These are phyloP conservation scores for Oceanodroma tethys DNA, from an alignment of 2,113 vertebrate genomes.

Conservation along the genomic window DNA sequence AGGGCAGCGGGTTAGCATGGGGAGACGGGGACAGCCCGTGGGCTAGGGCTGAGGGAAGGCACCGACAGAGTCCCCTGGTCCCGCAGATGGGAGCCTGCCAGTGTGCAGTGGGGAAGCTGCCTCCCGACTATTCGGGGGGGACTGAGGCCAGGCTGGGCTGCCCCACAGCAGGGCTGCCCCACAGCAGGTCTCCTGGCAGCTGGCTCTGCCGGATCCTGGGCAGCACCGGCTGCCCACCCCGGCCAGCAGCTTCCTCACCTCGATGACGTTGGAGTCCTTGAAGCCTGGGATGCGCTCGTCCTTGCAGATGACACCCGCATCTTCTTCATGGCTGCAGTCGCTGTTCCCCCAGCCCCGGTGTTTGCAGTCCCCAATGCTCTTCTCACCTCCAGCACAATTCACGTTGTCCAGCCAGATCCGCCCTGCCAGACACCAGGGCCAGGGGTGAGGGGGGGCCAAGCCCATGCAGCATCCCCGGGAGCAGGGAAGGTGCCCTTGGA, in stretches of 20 bases:
- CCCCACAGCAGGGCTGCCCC: neutral
- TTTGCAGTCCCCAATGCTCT: conserved; percentile 80
- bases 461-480: accelerated
- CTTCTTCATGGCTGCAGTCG: conserved; percentile 96
- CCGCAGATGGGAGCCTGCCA: neutral
- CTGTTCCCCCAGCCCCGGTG: conserved; percentile 96
- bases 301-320: conserved; percentile 91
- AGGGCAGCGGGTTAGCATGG: neutral
- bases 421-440: conserved; percentile 68
- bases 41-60: neutral
- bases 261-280: conserved; percentile 89
- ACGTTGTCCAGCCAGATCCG: conserved; percentile 97
- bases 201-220: neutral
- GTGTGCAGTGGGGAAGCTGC: neutral
- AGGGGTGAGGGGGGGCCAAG: neutral
- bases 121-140: neutral
- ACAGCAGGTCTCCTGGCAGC: neutral
- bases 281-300: conserved; percentile 90
- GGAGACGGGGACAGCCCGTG: neutral
- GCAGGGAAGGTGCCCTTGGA: neutral
- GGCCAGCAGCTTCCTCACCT: conserved; percentile 74
- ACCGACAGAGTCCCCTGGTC: neutral
- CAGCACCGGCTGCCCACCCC: neutral
- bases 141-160: neutral
- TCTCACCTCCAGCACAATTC: conserved; percentile 84